phyloP scores from a whole-genome alignment of 2,888 invertebrate genomes.

The Agonopterix alstromeriana region DNA sequence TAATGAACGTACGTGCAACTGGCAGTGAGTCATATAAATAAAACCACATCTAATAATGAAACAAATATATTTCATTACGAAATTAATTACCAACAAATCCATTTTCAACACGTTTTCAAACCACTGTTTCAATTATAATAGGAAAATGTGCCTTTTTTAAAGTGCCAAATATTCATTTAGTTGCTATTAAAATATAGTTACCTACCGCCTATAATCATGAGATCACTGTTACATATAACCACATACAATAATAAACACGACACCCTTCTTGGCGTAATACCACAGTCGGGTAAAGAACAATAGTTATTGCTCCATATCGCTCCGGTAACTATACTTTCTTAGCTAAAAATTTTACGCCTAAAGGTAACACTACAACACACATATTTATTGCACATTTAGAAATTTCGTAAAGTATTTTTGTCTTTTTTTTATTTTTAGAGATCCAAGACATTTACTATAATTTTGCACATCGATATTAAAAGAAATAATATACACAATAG shows the following conservation, averaged over 20 bases:
- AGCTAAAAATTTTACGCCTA: constrained; percentile 69
- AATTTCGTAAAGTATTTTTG: constrained; percentile 75
- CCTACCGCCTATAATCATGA: constrained; percentile 42
- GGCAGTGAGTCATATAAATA: constrained; percentile 10
- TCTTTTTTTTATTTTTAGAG: constrained; percentile 75
- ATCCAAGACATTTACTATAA: constrained; percentile 77
- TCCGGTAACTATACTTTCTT: constrained; percentile 41
- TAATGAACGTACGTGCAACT: no score
- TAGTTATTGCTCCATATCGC: constrained; percentile 6
- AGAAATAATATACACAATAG: constrained; percentile 75
- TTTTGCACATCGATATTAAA: constrained; percentile 74
- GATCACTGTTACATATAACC: constrained; percentile 56
- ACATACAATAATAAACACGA: constrained; percentile 12
- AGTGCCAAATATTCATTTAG: constrained; percentile 74
- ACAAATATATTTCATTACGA: constrained; percentile 78
- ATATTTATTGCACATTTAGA: constrained; percentile 77
- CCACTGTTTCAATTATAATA: constrained; percentile 71
- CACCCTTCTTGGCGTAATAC: not conserved
- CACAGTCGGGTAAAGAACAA: not conserved
- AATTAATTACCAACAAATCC: constrained; percentile 78
- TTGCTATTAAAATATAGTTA: constrained; percentile 54
- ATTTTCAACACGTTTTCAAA: constrained; percentile 76
- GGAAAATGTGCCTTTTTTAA: constrained; percentile 74
- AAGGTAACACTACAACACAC: constrained; percentile 77
- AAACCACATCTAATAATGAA: constrained; percentile 63